Evolutionary conservation across 2,113 vertebrate genomes (phyloP), one percentile per base, ranked within the genome.

Genomic region (Amphiprion percula): DNA sequence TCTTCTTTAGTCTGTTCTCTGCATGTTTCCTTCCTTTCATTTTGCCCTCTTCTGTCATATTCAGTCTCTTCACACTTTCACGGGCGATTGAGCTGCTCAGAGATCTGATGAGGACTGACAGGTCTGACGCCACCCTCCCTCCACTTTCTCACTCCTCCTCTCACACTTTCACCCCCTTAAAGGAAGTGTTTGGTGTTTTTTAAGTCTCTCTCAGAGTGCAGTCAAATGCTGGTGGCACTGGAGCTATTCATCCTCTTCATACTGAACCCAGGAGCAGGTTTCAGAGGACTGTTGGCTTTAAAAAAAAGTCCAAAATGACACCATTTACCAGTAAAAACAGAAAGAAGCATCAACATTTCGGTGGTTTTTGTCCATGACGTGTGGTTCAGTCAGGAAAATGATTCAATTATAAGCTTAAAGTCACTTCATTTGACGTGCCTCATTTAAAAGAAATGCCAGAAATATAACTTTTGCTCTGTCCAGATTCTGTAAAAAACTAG

Each of bases 101-200:
- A 6, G 53, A 82, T 52, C n/a, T 78, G 77, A 91, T 86, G 37
- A 67, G 30, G 53, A 33, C 26, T 65, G 90, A 87, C 81, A 80
- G 55, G 65, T 71, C 4, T 26, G 64, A n/a, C 14, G 0, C 68
- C 39, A 33, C 56, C 71, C 79, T 73, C 52, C 68, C 44, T 54
- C 0, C 2, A 24, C 49, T 54, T 65, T 65, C 68, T 73, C 73
- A 70, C 68, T 39, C 37, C 15, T 61, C 21, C 41, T 37, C 17
- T 65, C 52, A 21, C 26, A 69, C 26, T 2, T 63, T 69, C 39
- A 12, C 17, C 47, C 58, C 17, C 59, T 72, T 72, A 10, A 72
- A 23, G 28, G 60, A 39, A 50, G n/a, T 0, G 10, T 23, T 37
- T 17, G 17, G 46, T 9, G 9, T 47, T 47, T 47, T 6, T 47